Conservation (phyloP, 1,140 invertebrate species). For the Sycophila sp. region DNA sequence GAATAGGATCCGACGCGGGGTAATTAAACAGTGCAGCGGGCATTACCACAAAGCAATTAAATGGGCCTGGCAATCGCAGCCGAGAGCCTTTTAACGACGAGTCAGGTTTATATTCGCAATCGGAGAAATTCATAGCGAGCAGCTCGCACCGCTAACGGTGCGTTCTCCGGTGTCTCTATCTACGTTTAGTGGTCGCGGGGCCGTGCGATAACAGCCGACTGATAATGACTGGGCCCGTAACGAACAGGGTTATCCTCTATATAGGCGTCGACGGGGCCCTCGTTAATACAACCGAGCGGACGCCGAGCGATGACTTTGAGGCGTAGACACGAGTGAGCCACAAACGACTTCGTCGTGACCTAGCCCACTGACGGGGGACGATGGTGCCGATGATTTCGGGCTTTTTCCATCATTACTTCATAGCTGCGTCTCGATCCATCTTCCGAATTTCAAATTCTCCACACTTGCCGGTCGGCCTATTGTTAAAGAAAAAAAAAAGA, state of each 20-base stretch:
- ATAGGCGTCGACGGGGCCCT: neutral
- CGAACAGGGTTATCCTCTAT: neutral
- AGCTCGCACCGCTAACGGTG: neutral
- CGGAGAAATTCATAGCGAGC: constrained; percentile 11
- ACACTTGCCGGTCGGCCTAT: neutral
- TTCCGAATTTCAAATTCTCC: constrained; percentile 2
- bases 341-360: neutral
- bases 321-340: neutral
- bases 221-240: constrained; percentile 18
- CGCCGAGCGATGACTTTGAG: constrained; percentile 11
- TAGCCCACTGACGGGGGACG: neutral
- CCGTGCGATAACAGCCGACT: neutral
- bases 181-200: neutral
- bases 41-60: too few species aligned
- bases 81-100: constrained; percentile 6
- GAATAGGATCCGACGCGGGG: neutral
- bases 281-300: constrained; percentile 15
- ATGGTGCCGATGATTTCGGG: neutral
- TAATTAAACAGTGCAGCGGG: neutral
- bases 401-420: neutral
- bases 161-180: neutral
- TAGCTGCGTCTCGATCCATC: neutral
- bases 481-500: neutral
- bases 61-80: too few species aligned
- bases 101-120: neutral